These are phyloP conservation scores for Corvus cornix DNA, from an alignment of 2,113 vertebrate genomes.

Conservation along the genomic window DNA sequence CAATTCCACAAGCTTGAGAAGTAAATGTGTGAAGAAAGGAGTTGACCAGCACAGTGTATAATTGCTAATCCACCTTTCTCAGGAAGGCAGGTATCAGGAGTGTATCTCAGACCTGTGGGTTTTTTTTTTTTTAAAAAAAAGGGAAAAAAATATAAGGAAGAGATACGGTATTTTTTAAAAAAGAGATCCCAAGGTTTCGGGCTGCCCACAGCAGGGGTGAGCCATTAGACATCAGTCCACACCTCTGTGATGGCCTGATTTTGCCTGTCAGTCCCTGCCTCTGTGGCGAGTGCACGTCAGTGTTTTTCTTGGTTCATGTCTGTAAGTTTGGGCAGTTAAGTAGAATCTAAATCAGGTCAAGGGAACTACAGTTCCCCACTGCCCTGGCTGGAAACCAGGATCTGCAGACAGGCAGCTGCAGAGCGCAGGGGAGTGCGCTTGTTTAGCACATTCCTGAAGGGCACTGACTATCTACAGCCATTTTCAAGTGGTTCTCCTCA, in stretches of 20 bases:
- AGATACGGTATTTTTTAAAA: neutral
- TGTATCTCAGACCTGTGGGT: neutral
- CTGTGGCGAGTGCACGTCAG: neutral
- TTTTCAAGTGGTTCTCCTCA: slow-evolving; percentile 44
- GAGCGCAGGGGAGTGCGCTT: neutral
- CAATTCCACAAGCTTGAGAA: neutral
- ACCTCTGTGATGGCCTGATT: neutral
- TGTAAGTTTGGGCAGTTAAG: neutral
- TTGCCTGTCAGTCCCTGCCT: neutral
- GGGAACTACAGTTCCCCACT: neutral
- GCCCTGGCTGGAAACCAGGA: neutral
- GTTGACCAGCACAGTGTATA: neutral
- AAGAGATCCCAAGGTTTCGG: neutral
- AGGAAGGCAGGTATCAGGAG: neutral
- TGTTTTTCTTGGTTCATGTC: neutral
- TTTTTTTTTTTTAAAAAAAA: neutral
- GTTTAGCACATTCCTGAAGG: slow-evolving; percentile 59
- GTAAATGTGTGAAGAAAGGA: neutral
- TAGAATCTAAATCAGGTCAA: slow-evolving; percentile 26
- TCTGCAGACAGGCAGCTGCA: slow-evolving; percentile 26
- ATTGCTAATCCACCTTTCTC: neutral
- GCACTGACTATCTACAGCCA: slow-evolving; percentile 29
- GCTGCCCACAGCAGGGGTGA: neutral
- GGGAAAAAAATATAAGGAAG: neutral
- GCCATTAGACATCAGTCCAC: neutral